Percentiles rank a stretch among this genome's conserved stretches.
Conservation (phyloP, 2,797 vertebrate species). For the Alcedo atthis region DNA sequence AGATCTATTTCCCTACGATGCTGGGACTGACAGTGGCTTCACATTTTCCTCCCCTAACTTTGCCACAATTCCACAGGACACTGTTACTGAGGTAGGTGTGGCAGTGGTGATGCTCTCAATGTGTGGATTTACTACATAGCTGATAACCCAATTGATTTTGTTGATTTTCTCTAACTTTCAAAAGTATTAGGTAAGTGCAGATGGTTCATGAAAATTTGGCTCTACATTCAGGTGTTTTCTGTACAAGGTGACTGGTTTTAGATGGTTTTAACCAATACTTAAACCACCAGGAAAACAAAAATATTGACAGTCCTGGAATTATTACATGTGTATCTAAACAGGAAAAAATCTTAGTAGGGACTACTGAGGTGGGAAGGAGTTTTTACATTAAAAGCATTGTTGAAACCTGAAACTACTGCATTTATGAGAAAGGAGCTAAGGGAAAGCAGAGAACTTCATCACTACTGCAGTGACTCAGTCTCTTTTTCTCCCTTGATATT, state of each 20-base stretch:
- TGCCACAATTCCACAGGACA: slow-evolving; percentile 95
- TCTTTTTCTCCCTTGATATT: neutral
- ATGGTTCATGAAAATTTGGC: neutral
- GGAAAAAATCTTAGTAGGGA: neutral
- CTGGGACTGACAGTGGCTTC: slow-evolving; percentile 97
- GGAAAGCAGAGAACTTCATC: neutral
- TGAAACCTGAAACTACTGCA: neutral
- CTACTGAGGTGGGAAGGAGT: neutral
- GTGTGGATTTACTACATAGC: neutral
- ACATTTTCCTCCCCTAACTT: slow-evolving; percentile 98
- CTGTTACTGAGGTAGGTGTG: slow-evolving; percentile 86
- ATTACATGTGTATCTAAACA: neutral
- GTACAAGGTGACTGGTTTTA: neutral
- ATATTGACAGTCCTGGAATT: neutral
- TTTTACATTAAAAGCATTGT: neutral
- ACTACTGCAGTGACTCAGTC: neutral
- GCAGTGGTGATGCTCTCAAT: neutral
- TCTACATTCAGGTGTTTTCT: neutral
- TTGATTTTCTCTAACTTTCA: neutral
- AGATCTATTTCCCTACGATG: slow-evolving; percentile 91
- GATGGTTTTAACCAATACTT: neutral
- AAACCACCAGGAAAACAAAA: neutral
- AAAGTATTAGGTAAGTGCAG: neutral
- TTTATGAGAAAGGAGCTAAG: neutral
- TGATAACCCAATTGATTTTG: neutral